phyloP scores from a whole-genome alignment of 1,140 invertebrate species.

The Spodoptera litura region DNA sequence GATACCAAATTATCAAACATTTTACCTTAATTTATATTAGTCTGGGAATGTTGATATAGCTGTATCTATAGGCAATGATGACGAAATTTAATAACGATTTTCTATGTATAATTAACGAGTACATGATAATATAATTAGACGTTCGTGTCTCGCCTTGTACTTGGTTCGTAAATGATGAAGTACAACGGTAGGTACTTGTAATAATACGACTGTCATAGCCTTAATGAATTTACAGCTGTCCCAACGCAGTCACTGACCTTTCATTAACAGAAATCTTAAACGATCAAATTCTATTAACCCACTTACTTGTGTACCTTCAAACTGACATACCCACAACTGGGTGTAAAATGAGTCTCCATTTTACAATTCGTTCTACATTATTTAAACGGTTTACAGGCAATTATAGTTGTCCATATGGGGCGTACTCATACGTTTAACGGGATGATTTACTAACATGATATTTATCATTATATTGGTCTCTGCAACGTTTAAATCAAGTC shows the following conservation, averaged over 20 bases:
- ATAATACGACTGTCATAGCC: not conserved
- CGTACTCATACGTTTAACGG: not conserved
- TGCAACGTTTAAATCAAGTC: no score
- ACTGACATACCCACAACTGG: not conserved
- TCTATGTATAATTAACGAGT: not conserved
- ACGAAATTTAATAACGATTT: no score
- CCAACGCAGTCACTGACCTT: constrained; percentile 27
- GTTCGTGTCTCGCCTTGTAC: no score
- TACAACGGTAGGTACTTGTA: not conserved
- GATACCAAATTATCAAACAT: not conserved
- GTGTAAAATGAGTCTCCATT: constrained; percentile 41
- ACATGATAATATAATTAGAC: no score
- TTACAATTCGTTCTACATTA: constrained; percentile 39
- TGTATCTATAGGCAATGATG: not conserved
- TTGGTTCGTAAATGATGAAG: no score
- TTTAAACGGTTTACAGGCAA: constrained; percentile 41
- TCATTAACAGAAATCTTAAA: constrained; percentile 33
- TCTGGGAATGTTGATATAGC: not conserved
- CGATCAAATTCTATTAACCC: constrained; percentile 43
- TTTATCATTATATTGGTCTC: not conserved
- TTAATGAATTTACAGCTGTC: constrained; percentile 16
- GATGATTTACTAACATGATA: not conserved
- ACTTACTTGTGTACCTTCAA: constrained; percentile 32
- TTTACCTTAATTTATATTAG: not conserved
- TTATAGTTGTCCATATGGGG: constrained; percentile 5